Evolutionary conservation across 2,888 invertebrate species (phyloP), one percentile per base, ranked within the genome.

Genomic region (Ochropleura plecta): DNA sequence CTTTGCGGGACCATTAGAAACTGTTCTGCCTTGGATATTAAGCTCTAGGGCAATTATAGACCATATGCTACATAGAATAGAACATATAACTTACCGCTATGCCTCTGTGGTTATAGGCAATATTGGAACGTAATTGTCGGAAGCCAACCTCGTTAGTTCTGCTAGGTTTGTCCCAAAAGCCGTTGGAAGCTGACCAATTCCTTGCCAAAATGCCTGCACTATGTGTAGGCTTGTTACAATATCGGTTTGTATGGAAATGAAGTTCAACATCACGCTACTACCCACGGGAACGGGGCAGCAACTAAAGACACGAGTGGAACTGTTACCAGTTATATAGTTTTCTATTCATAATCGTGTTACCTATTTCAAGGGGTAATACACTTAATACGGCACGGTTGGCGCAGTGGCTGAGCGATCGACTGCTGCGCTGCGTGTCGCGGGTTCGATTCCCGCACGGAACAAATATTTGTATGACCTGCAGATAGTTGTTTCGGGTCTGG

Each of bases 111-210:
- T 30, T 30, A 30, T 60, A 57, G 63, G 70, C 72, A 78, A 20
- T 79, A 79, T 79, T 49, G 63, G 12, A 14, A 20, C 59, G 53
- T 67, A 79, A 83, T 79, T 80, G 79, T 66, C 2, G 40, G 16
- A 71, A 20, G 5, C 49, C 66, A n/a, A 9, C 18, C 44, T 79
- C 67, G 67, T 83, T 79, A 83, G 67, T 79, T 67, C 59, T 53
- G 66, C 55, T 48, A 53, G 73, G n/a, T 40, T 79, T 67, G 79
- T 71, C 51, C 48, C 48, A 6, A 66, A 78, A 71, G 42, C 55
- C 55, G 9, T 59, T 71, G 57, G 10, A 48, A n/a, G 40, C 46
- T 62, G 16, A 71, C 79, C 71, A 63, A 82, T 66, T 62, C 30
- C 65, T 71, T 44, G 65, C 53, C 40, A 14, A 62, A 78, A 55